Evolutionary conservation across 2,113 vertebrate species (phyloP), one percentile per base, ranked within the genome.

Genomic region (Bettongia penicillata): DNA sequence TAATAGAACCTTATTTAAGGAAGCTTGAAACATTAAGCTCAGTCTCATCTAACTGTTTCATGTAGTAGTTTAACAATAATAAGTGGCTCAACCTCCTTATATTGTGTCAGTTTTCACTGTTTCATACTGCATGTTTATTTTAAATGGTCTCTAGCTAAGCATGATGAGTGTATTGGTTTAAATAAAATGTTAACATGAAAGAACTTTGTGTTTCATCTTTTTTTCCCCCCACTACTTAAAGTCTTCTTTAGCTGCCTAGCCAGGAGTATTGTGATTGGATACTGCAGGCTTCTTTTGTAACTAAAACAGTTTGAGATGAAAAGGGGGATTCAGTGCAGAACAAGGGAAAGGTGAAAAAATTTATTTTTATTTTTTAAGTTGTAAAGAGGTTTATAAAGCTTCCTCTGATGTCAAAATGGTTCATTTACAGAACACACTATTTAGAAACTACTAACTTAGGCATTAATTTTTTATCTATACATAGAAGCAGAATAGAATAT

Each of bases 71-170:
- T 55, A 95, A 94, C 89, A 96, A 94, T 95, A 61, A 94, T 97
- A 98, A 96, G 91, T 98, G 98, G 97, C 95, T 95, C 97, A 97
- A 95, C 90, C 98, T 98, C 95, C 96, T 96, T 94, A 90, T 0
- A 93, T 98, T 97, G 95, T 93, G 97, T 98, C 95, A 97, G 98
- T 98, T 97, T 99, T 98, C 98, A 97, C 98, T 98, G 97, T 95
- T 97, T 98, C 97, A 98, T 96, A 55, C 22, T 97, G 99, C 99
- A 99, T 99, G 98, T 99, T 98, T 98, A 98, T 96, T 98, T 98
- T 98, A 97, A 97, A 98, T 98, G 97, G 95, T 98, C 96, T 98
- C 98, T 98, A 97, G 98, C 98, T 98, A 98, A 98, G 99, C 98
- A 98, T 98, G 98, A 68, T 68, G 57, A 23, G 52, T 53, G 53